A percentile compares a stretch with the other conserved stretches of the same genome.
phyloP scores from a whole-genome alignment of 1,140 invertebrate genomes.

The Lepidurus couesii region DNA sequence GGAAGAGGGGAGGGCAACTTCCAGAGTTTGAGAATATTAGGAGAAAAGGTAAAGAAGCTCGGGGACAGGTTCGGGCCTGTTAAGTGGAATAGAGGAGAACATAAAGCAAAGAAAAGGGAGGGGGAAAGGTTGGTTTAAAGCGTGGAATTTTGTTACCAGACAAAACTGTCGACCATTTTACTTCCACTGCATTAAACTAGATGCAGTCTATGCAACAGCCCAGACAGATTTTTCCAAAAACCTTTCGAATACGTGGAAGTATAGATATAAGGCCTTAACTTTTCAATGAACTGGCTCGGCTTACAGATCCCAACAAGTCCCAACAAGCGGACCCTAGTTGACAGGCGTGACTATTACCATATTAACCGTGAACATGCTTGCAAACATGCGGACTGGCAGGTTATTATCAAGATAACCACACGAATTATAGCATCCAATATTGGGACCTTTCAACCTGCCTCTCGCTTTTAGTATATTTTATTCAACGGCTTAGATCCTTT shows the following conservation, averaged over 20 bases:
- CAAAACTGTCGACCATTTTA: too few species aligned
- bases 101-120: too few species aligned
- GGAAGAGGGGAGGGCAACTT: too few species aligned
- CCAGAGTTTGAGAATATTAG: neutral
- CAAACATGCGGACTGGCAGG: neutral
- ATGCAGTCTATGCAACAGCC: too few species aligned
- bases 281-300: neutral
- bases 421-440: conserved; percentile 12
- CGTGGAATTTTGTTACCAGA: too few species aligned
- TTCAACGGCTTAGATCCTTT: too few species aligned
- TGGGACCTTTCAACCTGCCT: neutral
- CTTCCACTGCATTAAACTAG: too few species aligned
- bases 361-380: conserved; percentile 2
- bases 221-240: too few species aligned
- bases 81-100: too few species aligned
- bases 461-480: neutral
- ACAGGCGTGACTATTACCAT: conserved; percentile 13
- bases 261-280: neutral
- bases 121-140: too few species aligned
- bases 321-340: neutral
- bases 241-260: neutral
- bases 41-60: neutral
- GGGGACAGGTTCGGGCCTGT: too few species aligned
- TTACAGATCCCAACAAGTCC: neutral
- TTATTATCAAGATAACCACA: conserved; percentile 1